Evolutionary conservation across 2,797 vertebrate genomes (phyloP).

Genomic region (Hippocampus kuda): DNA sequence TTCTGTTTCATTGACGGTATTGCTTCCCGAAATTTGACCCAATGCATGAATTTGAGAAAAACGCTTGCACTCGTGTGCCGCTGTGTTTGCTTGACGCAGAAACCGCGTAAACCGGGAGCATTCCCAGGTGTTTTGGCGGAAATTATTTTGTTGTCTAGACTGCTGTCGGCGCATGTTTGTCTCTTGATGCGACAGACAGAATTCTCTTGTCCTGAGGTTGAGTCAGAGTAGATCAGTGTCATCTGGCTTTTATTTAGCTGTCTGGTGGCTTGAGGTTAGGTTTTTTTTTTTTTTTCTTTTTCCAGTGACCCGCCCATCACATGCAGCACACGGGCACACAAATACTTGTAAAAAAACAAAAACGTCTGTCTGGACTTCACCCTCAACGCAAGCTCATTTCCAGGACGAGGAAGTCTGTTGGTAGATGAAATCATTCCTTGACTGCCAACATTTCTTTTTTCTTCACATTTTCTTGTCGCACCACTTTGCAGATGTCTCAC

Average conservation of each 20-base stretch:
- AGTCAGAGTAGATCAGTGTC: slow-evolving; percentile 23
- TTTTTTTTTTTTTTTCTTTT: neutral
- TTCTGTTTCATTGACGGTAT: neutral
- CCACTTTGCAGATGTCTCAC: neutral
- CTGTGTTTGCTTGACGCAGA: neutral
- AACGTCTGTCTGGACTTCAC: slow-evolving; percentile 22
- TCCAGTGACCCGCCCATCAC: neutral
- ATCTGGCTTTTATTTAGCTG: slow-evolving; percentile 30
- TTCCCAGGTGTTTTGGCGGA: neutral
- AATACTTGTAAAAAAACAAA: neutral
- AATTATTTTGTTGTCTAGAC: slow-evolving; percentile 17
- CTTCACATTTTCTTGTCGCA: neutral
- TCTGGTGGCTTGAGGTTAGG: slow-evolving; percentile 2
- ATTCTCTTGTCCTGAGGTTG: slow-evolving; percentile 8
- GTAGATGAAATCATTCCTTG: slow-evolving; percentile 8
- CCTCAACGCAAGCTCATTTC: slow-evolving; percentile 11
- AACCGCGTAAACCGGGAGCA: too few species aligned
- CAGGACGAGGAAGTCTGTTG: neutral
- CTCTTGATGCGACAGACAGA: neutral
- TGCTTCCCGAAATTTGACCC: neutral
- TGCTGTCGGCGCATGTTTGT: slow-evolving; percentile 6
- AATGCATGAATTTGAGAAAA: neutral
- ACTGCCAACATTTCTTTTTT: neutral
- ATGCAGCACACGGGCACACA: neutral
- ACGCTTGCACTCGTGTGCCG: neutral